These are phyloP conservation scores for Erythrocercus mccallii DNA, from an alignment of 2,113 vertebrate genomes.

Conservation along the genomic window DNA sequence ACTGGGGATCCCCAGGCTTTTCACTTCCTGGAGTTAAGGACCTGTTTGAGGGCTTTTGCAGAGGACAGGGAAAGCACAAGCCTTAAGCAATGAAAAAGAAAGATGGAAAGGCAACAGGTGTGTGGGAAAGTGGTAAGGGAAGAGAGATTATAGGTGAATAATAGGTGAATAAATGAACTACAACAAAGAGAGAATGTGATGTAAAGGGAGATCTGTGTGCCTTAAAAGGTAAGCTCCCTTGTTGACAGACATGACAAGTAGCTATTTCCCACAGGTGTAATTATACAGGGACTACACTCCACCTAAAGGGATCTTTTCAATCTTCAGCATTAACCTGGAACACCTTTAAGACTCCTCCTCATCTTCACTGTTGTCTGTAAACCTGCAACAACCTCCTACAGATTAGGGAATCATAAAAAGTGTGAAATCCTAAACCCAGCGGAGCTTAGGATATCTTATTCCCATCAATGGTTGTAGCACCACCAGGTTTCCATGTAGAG, in stretches of 20 bases:
- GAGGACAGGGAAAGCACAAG: background rate
- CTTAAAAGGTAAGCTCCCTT: conserved; percentile 14
- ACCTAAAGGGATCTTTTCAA: conserved; percentile 1
- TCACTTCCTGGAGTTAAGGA: background rate
- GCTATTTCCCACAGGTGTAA: conserved; percentile 10
- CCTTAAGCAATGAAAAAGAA: background rate
- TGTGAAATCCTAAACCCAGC: background rate
- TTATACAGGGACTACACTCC: background rate
- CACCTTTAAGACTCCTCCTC: background rate
- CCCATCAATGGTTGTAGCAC: background rate
- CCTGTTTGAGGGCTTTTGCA: background rate
- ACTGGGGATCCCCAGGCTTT: background rate
- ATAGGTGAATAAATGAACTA: background rate
- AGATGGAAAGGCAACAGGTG: conserved; percentile 7
- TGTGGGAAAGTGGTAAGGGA: background rate
- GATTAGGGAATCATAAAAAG: background rate
- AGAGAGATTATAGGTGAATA: conserved; percentile 23
- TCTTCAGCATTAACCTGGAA: background rate
- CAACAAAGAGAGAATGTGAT: conserved; percentile 3
- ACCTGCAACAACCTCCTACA: background rate
- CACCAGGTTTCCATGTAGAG: background rate
- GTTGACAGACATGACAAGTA: conserved; percentile 38
- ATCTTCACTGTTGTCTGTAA: background rate
- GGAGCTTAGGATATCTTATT: background rate
- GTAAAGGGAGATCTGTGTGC: background rate